Evolutionary conservation across 2,113 vertebrate species (phyloP).

Genomic region (Terrapene triunguis): DNA sequence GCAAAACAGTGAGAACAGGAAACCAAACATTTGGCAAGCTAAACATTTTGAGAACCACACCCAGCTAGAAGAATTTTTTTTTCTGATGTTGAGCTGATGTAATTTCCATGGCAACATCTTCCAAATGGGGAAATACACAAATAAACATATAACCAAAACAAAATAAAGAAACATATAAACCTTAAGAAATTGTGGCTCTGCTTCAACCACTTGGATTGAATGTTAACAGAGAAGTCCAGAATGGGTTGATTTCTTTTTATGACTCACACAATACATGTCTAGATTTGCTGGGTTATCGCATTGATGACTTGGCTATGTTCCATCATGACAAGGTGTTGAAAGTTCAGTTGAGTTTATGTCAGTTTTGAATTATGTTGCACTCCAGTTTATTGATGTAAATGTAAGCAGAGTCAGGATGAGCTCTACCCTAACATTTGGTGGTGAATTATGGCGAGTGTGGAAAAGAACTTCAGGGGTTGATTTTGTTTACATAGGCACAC

Average conservation of each 20-base stretch:
- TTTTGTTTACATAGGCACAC: no score
- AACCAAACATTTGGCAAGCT: neutral
- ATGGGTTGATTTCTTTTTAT: conserved; percentile 4
- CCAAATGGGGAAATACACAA: neutral
- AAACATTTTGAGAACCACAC: neutral
- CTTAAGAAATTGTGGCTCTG: neutral
- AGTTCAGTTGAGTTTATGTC: conserved; percentile 28
- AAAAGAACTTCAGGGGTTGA: no score
- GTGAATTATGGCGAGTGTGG: no score
- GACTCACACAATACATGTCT: neutral
- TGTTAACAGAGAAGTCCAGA: conserved; percentile 7
- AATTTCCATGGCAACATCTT: conserved; percentile 14
- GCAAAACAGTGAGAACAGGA: neutral
- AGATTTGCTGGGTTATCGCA: conserved; percentile 26
- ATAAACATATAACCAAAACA: neutral
- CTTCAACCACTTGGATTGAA: conserved; percentile 10
- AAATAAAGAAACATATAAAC: neutral
- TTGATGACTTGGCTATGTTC: neutral
- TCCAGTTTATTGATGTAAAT: conserved; percentile 32
- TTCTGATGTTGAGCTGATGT: neutral
- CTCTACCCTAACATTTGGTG: no score
- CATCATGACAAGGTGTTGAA: conserved; percentile 11
- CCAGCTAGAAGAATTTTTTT: neutral
- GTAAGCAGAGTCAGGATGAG: no score
- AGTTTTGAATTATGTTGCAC: conserved; percentile 31